These are phyloP conservation scores for Platichthys stellatus DNA, from an alignment of 2,113 vertebrate species.

Conservation along the genomic window DNA sequence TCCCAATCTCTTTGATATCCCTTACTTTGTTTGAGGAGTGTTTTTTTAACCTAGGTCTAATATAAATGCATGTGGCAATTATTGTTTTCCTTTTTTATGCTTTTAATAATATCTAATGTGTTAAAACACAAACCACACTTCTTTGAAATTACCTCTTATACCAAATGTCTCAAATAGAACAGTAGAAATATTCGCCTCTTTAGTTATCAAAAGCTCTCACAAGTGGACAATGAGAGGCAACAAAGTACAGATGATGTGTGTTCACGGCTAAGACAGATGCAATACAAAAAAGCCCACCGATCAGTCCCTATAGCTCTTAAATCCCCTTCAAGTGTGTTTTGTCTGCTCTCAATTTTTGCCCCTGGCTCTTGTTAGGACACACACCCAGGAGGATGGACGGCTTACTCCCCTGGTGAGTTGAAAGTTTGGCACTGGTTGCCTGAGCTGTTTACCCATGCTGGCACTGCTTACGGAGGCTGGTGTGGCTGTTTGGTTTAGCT, in stretches of 20 bases:
- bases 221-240: too few species aligned
- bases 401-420: constrained; percentile 10
- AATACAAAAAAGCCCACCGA: neutral
- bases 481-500: constrained; percentile 26
- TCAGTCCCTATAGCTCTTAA: neutral
- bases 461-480: constrained; percentile 22
- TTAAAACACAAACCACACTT: too few species aligned
- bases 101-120: too few species aligned
- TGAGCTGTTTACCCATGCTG: constrained; percentile 20
- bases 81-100: too few species aligned
- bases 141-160: too few species aligned
- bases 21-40: too few species aligned
- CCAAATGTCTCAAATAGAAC: too few species aligned
- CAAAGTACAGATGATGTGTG: neutral
- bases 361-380: constrained; percentile 4
- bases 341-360: neutral
- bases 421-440: constrained; percentile 27
- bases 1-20: too few species aligned
- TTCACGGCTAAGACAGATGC: neutral
- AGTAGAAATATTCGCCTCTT: too few species aligned
- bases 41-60: too few species aligned
- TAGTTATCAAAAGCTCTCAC: neutral
- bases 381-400: neutral
- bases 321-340: neutral
- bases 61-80: too few species aligned